Evolutionary conservation across 1,140 invertebrate species (phyloP), one percentile per base, ranked within the genome.

Genomic region (Papilio polytes): DNA sequence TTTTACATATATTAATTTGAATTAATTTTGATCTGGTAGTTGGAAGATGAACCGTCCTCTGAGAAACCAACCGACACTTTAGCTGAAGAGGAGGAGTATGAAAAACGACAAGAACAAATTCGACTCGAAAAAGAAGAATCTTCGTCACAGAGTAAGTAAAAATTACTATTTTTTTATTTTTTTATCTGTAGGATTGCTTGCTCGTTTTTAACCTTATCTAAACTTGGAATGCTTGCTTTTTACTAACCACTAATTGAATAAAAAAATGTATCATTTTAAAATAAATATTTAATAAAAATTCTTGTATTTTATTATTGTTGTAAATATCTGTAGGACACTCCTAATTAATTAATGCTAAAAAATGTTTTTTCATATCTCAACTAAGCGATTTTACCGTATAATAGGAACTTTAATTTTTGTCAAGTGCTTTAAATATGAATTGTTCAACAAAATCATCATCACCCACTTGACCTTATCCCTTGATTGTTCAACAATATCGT

Each of bases 31-130:
- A 73, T 82, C 74, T 70, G 12, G 18, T 31, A 94, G 93, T 90
- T 94, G 41, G 93, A 94, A 83, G 93, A 95, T 66, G 90, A 94
- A 48, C 85, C 90, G 3, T 90, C 95, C 3, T 86, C 88, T 0
- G 90, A 91, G 79, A 86, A 87, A 22, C 89, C 93, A 13, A 84
- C 86, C 31, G 90, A 95, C 74, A 90, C 91, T 9, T 86, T 88
- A 59, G 93, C 95, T 36, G 94, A 95, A 72, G 95, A 95, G 82
- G 89, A 90, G 82, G 93, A 91, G 79, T 94, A 94, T 79, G 93
- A 94, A 59, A 91, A 84, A 81, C 87, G 85, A 63, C 93, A 94
- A 81, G 91, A 94, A 79, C 88, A 94, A 73, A 80, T 93, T 10
- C 86, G 89, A 2, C 85, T 83, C 22, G 88, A 94, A 56, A 88